A percentile compares a stretch with the other conserved stretches of the same genome.
These are phyloP conservation scores for Holacanthella duospinosa DNA, from an alignment of 2,888 invertebrate species.

Conservation along the genomic window DNA sequence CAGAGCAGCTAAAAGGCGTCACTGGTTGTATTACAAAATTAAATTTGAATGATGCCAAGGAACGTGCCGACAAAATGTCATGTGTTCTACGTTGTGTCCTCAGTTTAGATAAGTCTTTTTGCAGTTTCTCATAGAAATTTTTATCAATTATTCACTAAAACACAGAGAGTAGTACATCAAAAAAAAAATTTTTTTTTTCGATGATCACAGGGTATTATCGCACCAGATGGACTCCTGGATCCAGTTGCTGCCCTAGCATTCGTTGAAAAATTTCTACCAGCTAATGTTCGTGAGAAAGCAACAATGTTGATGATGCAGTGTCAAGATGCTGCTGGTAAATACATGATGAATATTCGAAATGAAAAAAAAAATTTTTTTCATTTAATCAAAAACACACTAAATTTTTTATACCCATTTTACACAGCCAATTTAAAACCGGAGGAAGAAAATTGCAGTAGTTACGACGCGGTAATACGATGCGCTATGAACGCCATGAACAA, in stretches of 20 bases:
- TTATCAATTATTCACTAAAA: neutral
- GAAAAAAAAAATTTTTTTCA: too few species aligned
- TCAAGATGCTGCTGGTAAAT: conserved; percentile 11
- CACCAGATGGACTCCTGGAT: conserved; percentile 2
- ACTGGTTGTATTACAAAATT: conserved; percentile 4
- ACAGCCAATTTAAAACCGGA: conserved; percentile 4
- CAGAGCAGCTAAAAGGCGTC: neutral
- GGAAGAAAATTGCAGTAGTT: conserved; percentile 3
- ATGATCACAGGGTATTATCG: neutral
- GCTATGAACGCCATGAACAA: conserved; percentile 11
- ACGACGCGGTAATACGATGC: conserved; percentile 2
- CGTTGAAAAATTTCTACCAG: conserved; percentile 5
- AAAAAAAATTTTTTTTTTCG: neutral
- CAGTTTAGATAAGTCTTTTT: neutral
- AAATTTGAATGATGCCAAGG: neutral
- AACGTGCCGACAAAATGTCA: conserved; percentile 4
- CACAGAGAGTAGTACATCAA: too few species aligned
- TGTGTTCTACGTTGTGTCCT: conserved; percentile 10
- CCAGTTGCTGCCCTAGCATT: conserved; percentile 5
- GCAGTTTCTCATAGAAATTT: neutral
- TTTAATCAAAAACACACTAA: neutral
- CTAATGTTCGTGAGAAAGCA: neutral
- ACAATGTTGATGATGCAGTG: conserved; percentile 7
- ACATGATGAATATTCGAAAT: too few species aligned
- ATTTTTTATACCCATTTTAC: neutral